phyloP scores from a whole-genome alignment of 1,140 invertebrate genomes.

The Drosophila jambulina region DNA sequence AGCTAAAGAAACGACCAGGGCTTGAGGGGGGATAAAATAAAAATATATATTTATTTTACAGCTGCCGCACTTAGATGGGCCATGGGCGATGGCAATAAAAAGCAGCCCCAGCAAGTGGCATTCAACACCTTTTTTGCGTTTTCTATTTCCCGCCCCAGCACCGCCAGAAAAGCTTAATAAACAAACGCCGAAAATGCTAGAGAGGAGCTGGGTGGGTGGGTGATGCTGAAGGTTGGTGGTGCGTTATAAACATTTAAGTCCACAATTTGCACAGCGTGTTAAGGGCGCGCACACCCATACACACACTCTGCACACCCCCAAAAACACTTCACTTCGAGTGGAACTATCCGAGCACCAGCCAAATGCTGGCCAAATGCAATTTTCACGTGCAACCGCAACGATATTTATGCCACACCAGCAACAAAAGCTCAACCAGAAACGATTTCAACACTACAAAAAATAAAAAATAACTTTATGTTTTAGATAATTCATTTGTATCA shows the following conservation, averaged over 20 bases:
- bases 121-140: constrained; percentile 71
- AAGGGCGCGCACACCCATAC: constrained; percentile 35
- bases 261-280: constrained; percentile 79
- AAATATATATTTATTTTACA: constrained; percentile 84
- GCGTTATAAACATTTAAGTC: constrained; percentile 81
- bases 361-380: constrained; percentile 78
- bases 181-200: constrained; percentile 72
- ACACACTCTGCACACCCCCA: constrained; percentile 21
- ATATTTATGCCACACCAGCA: constrained; percentile 81
- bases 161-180: constrained; percentile 79
- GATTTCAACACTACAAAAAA: constrained; percentile 36
- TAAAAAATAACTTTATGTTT: too few relatives aligned
- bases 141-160: constrained; percentile 4
- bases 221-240: constrained; percentile 35
- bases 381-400: constrained; percentile 83
- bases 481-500: too few relatives aligned
- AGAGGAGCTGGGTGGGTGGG: constrained; percentile 6
- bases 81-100: constrained; percentile 74
- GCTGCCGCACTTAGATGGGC: constrained; percentile 79
- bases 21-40: constrained; percentile 58
- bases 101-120: constrained; percentile 78
- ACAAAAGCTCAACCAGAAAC: constrained; percentile 63
- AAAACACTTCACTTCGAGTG: constrained; percentile 29
- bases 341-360: constrained; percentile 43
- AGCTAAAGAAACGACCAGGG: constrained; percentile 48